Evolutionary conservation across 2,113 vertebrate genomes (phyloP), one percentile per base, ranked within the genome.

Genomic region (Apus apus): DNA sequence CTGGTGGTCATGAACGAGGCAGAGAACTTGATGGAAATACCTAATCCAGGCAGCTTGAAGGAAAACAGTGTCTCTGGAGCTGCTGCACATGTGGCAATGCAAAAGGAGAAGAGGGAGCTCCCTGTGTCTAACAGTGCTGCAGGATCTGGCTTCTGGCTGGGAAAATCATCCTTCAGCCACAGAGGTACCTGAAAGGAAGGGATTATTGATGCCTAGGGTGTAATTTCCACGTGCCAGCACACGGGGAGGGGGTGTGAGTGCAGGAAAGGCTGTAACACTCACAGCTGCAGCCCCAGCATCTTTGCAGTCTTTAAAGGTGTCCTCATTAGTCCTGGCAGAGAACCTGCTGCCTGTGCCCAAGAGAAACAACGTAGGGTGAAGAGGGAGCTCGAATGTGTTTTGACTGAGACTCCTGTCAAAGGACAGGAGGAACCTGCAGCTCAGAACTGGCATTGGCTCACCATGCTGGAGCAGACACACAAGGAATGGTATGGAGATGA

Each of bases 1-100:
- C 30, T 58, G 23, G 23, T 15, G 22, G 22, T 3, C 34, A 51
- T 34, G 22, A 68, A 17, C 1, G 1, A 71, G 51, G 46, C 36
- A 56, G 32, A 60, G 20, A 3, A 29, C 32, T n/a, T 27, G 57
- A 26, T 34, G 13, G 5, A 45, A 80, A 68, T 21, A 11, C 22
- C 43, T 46, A 22, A 68, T 48, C 29, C 51, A 80, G 32, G n/a
- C 30, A 94, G 54, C 10, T 74, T 61, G 45, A 56, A 19, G 46
- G 48, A 27, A 48, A 67, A 67, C 74, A 1, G 1, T 21, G 6
- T 64, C 45, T 64, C 27, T 0, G 1, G 61, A 70, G 50, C 26
- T 77, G 21, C 72, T 54, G 17, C 8, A n/a, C 1, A 0, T 3
- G 3, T 25, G 40, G 11, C 22, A 50, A 14, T 1, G 9, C 14